Evolutionary conservation across 2,113 vertebrate genomes (phyloP).

Genomic region (Psittacula cyanocephala): DNA sequence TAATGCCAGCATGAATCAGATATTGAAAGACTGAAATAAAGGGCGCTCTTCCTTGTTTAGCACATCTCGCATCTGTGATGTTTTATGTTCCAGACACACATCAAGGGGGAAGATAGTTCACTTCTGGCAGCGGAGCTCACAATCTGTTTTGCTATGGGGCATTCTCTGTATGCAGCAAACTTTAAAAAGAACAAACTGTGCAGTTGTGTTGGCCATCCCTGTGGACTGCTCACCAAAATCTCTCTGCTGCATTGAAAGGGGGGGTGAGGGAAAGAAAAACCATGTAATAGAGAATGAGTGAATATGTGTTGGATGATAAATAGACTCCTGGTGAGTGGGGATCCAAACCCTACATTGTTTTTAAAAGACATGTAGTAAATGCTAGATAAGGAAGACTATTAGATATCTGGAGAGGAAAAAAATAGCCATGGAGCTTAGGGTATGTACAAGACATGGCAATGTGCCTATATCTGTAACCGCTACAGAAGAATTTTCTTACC

Average conservation of each 20-base stretch:
- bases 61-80: background rate
- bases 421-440: background rate
- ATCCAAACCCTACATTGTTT: background rate
- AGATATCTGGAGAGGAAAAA: background rate
- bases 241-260: background rate
- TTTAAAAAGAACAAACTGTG: background rate
- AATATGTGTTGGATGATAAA: background rate
- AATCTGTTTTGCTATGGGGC: background rate
- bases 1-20: background rate
- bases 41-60: background rate
- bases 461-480: background rate
- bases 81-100: background rate
- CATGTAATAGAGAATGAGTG: background rate
- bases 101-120: background rate
- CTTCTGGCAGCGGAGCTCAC: background rate
- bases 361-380: background rate
- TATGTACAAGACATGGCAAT: background rate
- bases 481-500: background rate
- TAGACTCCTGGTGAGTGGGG: background rate
- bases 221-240: background rate
- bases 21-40: background rate
- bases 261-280: rapidly evolving
- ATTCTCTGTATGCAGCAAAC: background rate
- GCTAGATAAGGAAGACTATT: background rate
- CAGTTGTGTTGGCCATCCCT: background rate